Evolutionary conservation across 1,140 invertebrate genomes (phyloP).

Genomic region (Nilaparvata lugens): DNA sequence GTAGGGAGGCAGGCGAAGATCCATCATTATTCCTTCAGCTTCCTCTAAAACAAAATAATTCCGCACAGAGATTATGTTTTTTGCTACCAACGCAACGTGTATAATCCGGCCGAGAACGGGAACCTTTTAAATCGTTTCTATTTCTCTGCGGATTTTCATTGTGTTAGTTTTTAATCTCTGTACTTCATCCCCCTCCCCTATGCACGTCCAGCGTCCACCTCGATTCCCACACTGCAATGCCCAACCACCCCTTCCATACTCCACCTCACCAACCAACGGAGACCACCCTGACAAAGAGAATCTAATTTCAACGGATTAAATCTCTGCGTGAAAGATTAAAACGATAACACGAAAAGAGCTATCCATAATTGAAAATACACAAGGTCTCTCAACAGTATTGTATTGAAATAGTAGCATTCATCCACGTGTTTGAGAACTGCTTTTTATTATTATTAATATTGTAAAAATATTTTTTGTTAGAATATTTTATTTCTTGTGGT

Average conservation of each 20-base stretch:
- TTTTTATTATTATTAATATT: too few species aligned
- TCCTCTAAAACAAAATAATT: too few species aligned
- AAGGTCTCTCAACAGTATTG: too few species aligned
- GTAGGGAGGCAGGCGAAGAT: too few species aligned
- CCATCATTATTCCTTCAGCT: too few species aligned
- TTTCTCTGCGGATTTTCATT: constrained; percentile 2
- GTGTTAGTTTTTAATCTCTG: constrained; percentile 4
- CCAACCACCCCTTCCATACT: too few species aligned
- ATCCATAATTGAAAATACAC: constrained; percentile 5
- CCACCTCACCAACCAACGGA: too few species aligned
- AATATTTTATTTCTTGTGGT: too few species aligned
- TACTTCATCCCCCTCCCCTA: neutral
- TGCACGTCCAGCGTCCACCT: neutral
- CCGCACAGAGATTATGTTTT: neutral
- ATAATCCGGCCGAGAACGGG: neutral
- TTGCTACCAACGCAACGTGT: neutral
- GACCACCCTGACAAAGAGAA: constrained; percentile 1
- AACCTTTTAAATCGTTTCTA: neutral
- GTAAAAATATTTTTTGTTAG: too few species aligned
- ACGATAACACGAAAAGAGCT: neutral
- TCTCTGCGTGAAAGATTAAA: constrained; percentile 1
- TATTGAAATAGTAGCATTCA: too few species aligned
- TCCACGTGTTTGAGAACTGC: too few species aligned
- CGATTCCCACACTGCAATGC: too few species aligned
- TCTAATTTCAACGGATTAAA: constrained; percentile 5